These are phyloP conservation scores for Propithecus perrieri DNA, from an alignment of 2,797 vertebrate species.

Conservation along the genomic window DNA sequence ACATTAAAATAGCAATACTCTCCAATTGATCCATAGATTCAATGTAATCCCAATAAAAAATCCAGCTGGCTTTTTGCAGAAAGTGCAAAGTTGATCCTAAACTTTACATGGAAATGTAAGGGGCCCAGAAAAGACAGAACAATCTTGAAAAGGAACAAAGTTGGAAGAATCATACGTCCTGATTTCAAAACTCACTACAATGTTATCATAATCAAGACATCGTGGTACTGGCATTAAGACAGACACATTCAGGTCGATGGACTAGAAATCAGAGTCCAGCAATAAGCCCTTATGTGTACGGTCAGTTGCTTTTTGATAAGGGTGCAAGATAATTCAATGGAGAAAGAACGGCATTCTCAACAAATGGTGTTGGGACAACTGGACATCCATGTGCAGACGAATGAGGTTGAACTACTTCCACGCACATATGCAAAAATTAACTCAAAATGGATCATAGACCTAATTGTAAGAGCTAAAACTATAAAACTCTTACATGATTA, in stretches of 20 bases:
- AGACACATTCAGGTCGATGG: no score
- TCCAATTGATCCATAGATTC: neutral
- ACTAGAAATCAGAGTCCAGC: neutral
- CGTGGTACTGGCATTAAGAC: neutral
- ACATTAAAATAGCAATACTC: no score
- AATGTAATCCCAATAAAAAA: neutral
- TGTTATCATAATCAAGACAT: neutral
- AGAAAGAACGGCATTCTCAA: neutral
- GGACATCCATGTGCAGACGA: neutral
- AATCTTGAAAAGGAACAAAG: neutral
- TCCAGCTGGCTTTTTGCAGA: neutral
- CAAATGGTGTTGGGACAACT: neutral
- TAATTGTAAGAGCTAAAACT: no score
- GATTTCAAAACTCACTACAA: neutral
- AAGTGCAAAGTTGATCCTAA: neutral
- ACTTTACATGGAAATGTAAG: neutral
- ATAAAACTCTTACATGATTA: no score
- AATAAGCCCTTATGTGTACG: neutral
- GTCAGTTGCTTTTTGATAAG: neutral
- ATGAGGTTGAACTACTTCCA: neutral
- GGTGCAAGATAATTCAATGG: no score
- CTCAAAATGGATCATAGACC: no score
- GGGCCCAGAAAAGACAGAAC: neutral
- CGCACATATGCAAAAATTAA: no score
- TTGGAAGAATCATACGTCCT: neutral